Conservation (phyloP, 1,140 invertebrate genomes). For the Drosophila murphyi region DNA sequence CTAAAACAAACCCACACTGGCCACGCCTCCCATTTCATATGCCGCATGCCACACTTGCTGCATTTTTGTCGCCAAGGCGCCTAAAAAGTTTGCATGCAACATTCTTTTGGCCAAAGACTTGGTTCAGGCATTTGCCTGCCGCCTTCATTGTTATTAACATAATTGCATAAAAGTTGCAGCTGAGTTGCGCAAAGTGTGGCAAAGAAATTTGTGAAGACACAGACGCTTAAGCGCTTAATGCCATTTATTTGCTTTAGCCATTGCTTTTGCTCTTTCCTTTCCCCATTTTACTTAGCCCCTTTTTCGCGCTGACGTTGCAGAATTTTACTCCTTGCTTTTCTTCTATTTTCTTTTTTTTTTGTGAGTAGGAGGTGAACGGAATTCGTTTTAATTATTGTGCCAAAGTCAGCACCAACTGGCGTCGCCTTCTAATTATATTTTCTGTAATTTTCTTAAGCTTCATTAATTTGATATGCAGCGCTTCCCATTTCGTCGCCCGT, state of each 20-base stretch:
- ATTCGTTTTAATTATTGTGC: constrained; percentile 70
- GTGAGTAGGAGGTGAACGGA: neutral
- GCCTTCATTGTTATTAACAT: constrained; percentile 78
- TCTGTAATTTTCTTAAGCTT: constrained; percentile 19
- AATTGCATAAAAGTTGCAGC: constrained; percentile 72
- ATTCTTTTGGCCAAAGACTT: neutral
- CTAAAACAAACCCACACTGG: constrained; percentile 50
- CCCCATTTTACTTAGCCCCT: neutral
- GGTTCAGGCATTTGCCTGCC: neutral
- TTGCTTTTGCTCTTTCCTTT: neutral
- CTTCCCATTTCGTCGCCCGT: neutral
- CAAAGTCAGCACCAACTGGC: constrained; percentile 18
- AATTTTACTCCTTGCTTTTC: constrained; percentile 7
- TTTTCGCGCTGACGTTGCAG: constrained; percentile 42
- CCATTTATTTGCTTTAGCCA: constrained; percentile 30
- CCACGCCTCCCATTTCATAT: neutral
- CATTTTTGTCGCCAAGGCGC: constrained; percentile 8
- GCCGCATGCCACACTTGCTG: neutral
- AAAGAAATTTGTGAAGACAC: constrained; percentile 39
- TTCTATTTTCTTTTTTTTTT: constrained; percentile 6
- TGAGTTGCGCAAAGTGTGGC: constrained; percentile 42
- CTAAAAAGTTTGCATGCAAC: constrained; percentile 45
- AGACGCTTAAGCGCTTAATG: constrained; percentile 42
- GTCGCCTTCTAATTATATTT: constrained; percentile 5
- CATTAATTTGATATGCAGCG: constrained; percentile 48